Percentiles rank a stretch among this genome's conserved stretches.
phyloP scores from a whole-genome alignment of 2,888 invertebrate species.

The Sinentomon sp. region DNA sequence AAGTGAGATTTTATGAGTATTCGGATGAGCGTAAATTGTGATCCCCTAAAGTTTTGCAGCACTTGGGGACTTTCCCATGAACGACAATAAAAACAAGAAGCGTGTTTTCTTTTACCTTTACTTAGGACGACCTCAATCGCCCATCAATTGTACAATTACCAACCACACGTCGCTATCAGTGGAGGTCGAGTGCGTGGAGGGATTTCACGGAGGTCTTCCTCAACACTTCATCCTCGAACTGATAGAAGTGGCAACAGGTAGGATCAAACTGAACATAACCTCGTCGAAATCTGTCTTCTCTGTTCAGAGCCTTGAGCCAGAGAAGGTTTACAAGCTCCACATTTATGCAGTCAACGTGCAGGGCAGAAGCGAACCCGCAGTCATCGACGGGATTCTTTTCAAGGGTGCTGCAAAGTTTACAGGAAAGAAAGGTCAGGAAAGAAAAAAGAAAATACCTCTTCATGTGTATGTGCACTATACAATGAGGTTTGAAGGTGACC shows the following conservation, averaged over 20 bases:
- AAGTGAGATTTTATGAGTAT: no score
- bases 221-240: conserved; percentile 61
- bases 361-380: conserved; percentile 52
- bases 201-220: conserved; percentile 62
- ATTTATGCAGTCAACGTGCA: conserved; percentile 65
- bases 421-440: no score
- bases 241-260: conserved; percentile 36
- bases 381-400: conserved; percentile 55
- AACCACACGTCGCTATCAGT: conserved; percentile 62
- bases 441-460: no score
- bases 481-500: no score
- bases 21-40: no score
- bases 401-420: conserved; percentile 65
- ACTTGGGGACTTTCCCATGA: no score
- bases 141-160: conserved; percentile 62
- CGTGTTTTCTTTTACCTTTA: no score
- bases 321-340: conserved; percentile 29
- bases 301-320: conserved; percentile 21
- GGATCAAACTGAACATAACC: conserved; percentile 33
- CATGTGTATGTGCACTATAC: no score
- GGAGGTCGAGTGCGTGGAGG: conserved; percentile 59
- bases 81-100: no score
- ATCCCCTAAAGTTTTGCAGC: no score
- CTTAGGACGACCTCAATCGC: conserved; percentile 60
- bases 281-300: conserved; percentile 16